A percentile compares a stretch with the other conserved stretches of the same genome.
Evolutionary conservation across 2,797 vertebrate genomes (phyloP).

Genomic region (Pangasius sanitwongsei): DNA sequence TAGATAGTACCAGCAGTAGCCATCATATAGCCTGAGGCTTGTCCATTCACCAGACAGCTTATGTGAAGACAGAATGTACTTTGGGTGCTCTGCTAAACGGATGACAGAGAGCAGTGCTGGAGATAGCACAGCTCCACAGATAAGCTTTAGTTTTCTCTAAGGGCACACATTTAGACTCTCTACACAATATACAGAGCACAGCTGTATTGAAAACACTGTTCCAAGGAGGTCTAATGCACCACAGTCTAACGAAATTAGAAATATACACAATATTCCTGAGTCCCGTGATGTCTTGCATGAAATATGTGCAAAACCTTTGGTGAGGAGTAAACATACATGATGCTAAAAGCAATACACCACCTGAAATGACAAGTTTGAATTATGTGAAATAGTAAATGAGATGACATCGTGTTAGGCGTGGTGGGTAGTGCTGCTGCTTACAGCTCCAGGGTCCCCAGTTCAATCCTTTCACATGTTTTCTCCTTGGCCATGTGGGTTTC

Average conservation of each 20-base stretch:
- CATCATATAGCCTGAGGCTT: conserved; percentile 37
- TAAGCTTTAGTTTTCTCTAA: background rate
- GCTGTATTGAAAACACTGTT: background rate
- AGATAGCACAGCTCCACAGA: conserved; percentile 24
- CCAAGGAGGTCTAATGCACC: background rate
- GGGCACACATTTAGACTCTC: background rate
- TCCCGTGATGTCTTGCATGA: background rate
- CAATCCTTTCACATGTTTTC: background rate
- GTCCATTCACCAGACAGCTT: conserved; percentile 39
- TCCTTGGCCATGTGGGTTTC: background rate
- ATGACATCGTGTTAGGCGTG: background rate
- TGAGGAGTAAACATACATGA: background rate
- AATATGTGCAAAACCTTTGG: background rate
- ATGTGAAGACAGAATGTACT: conserved; percentile 36
- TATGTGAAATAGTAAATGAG: background rate
- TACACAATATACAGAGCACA: background rate
- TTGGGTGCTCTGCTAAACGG: conserved; percentile 25
- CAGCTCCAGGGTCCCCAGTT: background rate
- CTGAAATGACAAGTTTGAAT: background rate
- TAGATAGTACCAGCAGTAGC: conserved; percentile 47
- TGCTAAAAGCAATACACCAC: background rate
- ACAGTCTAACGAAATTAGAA: background rate
- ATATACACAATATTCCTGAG: background rate
- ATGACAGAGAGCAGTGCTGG: background rate
- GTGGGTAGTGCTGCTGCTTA: background rate